Evolutionary conservation across 2,113 vertebrate species (phyloP).

Genomic region (Nymphicus hollandicus): DNA sequence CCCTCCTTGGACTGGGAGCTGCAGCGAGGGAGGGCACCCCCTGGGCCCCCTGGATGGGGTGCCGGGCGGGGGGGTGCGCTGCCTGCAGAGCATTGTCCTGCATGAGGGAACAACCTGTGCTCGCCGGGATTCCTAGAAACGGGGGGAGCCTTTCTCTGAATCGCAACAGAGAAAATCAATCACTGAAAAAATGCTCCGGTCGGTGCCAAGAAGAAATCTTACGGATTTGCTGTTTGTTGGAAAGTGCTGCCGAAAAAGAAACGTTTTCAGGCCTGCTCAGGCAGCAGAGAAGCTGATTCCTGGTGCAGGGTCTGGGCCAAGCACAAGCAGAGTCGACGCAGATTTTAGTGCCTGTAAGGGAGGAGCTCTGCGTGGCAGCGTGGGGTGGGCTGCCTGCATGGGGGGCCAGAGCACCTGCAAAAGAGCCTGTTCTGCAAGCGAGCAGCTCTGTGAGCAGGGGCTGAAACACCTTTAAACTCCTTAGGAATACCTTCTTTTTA

Average conservation of each 20-base stretch:
- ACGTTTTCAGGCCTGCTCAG: slow-evolving; percentile 15
- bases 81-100: not conserved
- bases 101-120: not conserved
- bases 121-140: slow-evolving; percentile 19
- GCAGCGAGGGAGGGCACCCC: not conserved
- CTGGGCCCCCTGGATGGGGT: not conserved
- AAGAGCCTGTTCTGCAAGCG: rapidly evolving
- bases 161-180: not conserved
- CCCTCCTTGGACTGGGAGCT: not conserved
- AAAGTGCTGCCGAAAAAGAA: not conserved
- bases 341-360: not conserved
- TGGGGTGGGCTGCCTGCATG: rapidly evolving
- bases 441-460: not conserved
- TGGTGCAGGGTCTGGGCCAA: not conserved
- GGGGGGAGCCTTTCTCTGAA: slow-evolving; percentile 4
- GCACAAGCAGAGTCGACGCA: rapidly evolving
- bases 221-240: slow-evolving; percentile 3
- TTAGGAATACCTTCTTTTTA: rapidly evolving
- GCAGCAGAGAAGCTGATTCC: not conserved
- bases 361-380: not conserved
- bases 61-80: not conserved
- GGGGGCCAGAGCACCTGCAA: not conserved
- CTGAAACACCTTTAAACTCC: not conserved
- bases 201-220: not conserved
- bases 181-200: not conserved